phyloP scores from a whole-genome alignment of 2,888 invertebrate species.

The Tenthredo distinguenda region DNA sequence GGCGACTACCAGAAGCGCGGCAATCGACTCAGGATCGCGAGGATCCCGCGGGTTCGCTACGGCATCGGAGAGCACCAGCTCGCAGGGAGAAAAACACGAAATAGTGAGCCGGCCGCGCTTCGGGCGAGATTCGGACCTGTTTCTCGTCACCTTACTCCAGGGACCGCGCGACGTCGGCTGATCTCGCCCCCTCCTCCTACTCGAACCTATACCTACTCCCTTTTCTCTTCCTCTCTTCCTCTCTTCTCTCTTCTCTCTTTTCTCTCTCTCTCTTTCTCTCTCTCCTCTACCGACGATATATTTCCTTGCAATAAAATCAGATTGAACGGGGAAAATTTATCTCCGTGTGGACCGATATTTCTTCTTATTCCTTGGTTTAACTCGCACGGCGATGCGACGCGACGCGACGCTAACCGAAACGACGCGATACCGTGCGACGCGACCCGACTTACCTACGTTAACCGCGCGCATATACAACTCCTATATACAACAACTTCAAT shows the following conservation, averaged over 20 bases:
- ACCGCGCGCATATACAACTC: background rate
- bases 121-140: conserved; percentile 76
- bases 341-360: conserved; percentile 68
- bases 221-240: conserved; percentile 37
- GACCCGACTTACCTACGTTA: background rate
- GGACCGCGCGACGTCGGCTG: conserved; percentile 55
- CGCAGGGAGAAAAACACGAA: conserved; percentile 73
- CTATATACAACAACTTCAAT: background rate
- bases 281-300: conserved; percentile 17
- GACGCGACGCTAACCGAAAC: background rate
- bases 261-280: conserved; percentile 35
- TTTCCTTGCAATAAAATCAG: conserved; percentile 72
- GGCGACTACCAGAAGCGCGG: background rate
- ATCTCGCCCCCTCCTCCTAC: conserved; percentile 55
- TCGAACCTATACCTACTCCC: conserved; percentile 33
- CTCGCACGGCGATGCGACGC: background rate
- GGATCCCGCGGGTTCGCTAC: background rate
- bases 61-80: background rate
- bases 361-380: conserved; percentile 26
- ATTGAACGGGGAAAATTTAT: conserved; percentile 75
- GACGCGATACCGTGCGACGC: background rate
- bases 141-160: conserved; percentile 76
- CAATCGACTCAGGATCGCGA: conserved; percentile 17
- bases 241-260: conserved; percentile 46
- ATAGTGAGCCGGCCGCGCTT: conserved; percentile 72